Evolutionary conservation across 2,888 invertebrate genomes (phyloP), one percentile per base, ranked within the genome.

Genomic region (Ryuthela nishihirai): DNA sequence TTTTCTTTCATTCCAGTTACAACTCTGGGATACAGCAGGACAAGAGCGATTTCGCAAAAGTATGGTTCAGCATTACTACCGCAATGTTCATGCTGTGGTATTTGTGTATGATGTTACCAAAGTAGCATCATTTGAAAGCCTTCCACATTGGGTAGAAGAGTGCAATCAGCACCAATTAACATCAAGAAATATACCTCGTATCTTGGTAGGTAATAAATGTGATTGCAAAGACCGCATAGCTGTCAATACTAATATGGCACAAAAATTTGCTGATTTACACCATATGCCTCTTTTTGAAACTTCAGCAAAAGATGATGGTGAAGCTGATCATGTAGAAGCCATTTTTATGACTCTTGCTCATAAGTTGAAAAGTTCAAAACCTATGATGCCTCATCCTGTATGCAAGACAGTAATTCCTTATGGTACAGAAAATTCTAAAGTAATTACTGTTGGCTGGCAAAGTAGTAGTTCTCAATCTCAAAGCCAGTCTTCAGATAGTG

Each of bases 261-360:
- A 87, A 73, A 79, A 82, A 58, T 80, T 85, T 65, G 85, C 85
- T 9, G 86, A 86, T 72, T 78, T 80, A 61, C 79, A 83, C 69
- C 80, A 82, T 61, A 86, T 87, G 85, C 86, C 86, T 77, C 72
- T 87, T 54, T 89, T 89, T 74, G 88, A 88, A 74, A 88, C 89
- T 7, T 88, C 88, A 1, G 64, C 64, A 21, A 52, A 48, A 59
- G 78, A 85, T 65, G 86, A 87, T 70, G 80, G 81, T 0, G 82
- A 84, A 68, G 82, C 83, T 63, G 81, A 87, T 74, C 86, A 84
- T 70, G 85, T 89, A 36, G 87, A 87, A 70, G 83, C 86, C 0
- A 88, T 89, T 68, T 88, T 89, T 74, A 79, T 88, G 79, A 88
- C 88, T 0, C 73, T 89, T 40, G 87, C 87, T 0, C 86, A 87